Evolutionary conservation across 2,888 invertebrate species (phyloP).

Genomic region (Oxyscelio sp.): DNA sequence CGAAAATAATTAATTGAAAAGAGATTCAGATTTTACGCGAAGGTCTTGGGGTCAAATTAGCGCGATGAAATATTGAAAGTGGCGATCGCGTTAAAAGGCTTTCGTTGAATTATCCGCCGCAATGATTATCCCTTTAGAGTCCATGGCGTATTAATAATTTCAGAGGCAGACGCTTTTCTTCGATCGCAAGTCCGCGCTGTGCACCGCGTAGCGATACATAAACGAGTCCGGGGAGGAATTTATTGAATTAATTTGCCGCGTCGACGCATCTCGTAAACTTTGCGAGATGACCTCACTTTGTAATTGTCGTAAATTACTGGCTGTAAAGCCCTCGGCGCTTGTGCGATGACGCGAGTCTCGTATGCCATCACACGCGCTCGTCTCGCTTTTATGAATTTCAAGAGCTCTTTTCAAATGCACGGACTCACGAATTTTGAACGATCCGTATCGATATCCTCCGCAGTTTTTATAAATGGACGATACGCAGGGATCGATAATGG

Average conservation of each 20-base stretch:
- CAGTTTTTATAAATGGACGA: no score
- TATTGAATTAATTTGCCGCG: slow-evolving; percentile 88
- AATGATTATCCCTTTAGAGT: slow-evolving; percentile 47
- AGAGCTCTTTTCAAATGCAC: slow-evolving; percentile 44
- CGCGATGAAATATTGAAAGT: slow-evolving; percentile 46
- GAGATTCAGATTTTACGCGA: background rate
- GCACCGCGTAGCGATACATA: slow-evolving; percentile 67
- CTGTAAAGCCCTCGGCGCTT: slow-evolving; percentile 72
- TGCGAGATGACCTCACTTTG: slow-evolving; percentile 88
- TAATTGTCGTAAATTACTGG: slow-evolving; percentile 85
- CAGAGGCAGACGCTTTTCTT: slow-evolving; percentile 59
- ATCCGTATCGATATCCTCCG: no score
- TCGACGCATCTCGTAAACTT: slow-evolving; percentile 88
- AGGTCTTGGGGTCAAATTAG: slow-evolving; percentile 43
- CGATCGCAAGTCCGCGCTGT: slow-evolving; percentile 47
- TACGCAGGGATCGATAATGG: no score
- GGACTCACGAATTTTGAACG: slow-evolving; percentile 9
- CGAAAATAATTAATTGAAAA: slow-evolving; percentile 13
- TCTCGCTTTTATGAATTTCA: slow-evolving; percentile 68
- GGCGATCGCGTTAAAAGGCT: slow-evolving; percentile 48
- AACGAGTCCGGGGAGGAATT: slow-evolving; percentile 84
- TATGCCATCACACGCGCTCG: slow-evolving; percentile 33
- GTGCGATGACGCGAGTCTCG: slow-evolving; percentile 61
- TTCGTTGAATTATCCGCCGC: slow-evolving; percentile 36
- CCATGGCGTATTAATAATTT: slow-evolving; percentile 62